phyloP scores from a whole-genome alignment of 2,797 vertebrate species.

The Alauda arvensis region DNA sequence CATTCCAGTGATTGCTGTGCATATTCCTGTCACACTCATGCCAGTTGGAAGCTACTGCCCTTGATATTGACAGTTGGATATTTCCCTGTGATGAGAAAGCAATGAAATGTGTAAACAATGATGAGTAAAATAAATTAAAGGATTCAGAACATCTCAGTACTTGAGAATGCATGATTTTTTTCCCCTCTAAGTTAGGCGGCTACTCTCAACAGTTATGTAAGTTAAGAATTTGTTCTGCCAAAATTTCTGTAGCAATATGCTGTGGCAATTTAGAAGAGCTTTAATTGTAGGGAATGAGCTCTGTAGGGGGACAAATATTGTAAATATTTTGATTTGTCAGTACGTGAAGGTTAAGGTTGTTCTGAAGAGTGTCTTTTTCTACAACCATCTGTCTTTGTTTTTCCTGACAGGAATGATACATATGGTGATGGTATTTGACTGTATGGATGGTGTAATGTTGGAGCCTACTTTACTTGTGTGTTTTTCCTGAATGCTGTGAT shows the following conservation, averaged over 20 bases:
- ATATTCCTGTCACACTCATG: neutral
- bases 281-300: slow-evolving; percentile 16
- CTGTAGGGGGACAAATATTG: neutral
- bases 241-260: slow-evolving; percentile 17
- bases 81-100: neutral
- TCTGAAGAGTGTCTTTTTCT: slow-evolving; percentile 11
- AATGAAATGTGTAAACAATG: neutral
- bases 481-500: neutral
- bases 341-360: slow-evolving; percentile 7
- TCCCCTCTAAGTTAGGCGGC: neutral
- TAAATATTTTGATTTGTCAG: slow-evolving; percentile 50
- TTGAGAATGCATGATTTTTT: neutral
- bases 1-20: neutral
- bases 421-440: neutral
- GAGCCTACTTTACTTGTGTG: neutral
- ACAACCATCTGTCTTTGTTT: slow-evolving; percentile 37
- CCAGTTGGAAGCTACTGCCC: neutral
- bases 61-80: neutral
- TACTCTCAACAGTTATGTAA: slow-evolving; percentile 11
- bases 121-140: neutral
- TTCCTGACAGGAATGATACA: neutral
- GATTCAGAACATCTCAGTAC: neutral
- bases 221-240: slow-evolving; percentile 27
- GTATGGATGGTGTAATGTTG: neutral
- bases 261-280: neutral